Percentiles rank a stretch among this genome's conserved stretches.
phyloP scores from a whole-genome alignment of 1,140 invertebrate genomes.

The Caenorhabditis tropicalis region DNA sequence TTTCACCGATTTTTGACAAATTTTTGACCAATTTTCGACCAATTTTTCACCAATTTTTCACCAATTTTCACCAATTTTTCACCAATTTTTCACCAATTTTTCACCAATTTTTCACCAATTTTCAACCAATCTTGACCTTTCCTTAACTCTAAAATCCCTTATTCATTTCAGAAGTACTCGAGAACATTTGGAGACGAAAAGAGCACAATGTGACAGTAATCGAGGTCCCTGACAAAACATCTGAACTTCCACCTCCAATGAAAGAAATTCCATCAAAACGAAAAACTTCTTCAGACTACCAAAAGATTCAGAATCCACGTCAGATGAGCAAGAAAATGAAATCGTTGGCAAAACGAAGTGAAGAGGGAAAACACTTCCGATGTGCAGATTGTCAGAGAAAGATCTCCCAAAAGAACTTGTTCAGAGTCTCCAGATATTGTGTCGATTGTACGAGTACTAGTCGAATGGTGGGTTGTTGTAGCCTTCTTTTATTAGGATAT shows the following conservation, averaged over 20 bases:
- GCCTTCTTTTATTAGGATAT: too few species aligned
- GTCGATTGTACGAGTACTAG: conserved; percentile 23
- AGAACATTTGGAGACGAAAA: conserved; percentile 48
- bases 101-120: too few species aligned
- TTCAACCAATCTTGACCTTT: background rate
- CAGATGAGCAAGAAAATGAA: conserved; percentile 20
- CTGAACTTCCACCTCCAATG: background rate
- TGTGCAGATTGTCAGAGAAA: conserved; percentile 52
- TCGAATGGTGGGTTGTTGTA: background rate
- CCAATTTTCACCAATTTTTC: too few species aligned
- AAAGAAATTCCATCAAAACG: conserved; percentile 4
- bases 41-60: too few species aligned
- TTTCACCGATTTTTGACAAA: too few species aligned
- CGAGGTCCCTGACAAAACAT: background rate
- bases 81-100: too few species aligned
- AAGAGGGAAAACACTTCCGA: background rate
- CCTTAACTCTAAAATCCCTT: background rate
- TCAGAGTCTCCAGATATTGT: conserved; percentile 25
- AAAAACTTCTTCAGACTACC: background rate
- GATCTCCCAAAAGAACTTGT: conserved; percentile 45
- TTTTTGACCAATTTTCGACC: too few species aligned
- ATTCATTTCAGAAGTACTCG: conserved; percentile 60
- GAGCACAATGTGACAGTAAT: conserved; percentile 66
- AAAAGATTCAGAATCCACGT: background rate
- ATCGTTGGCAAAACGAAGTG: background rate